Base-by-base conservation (phyloP, 2,797 vertebrate species). In the Rousettus madagascariensis region DNA sequence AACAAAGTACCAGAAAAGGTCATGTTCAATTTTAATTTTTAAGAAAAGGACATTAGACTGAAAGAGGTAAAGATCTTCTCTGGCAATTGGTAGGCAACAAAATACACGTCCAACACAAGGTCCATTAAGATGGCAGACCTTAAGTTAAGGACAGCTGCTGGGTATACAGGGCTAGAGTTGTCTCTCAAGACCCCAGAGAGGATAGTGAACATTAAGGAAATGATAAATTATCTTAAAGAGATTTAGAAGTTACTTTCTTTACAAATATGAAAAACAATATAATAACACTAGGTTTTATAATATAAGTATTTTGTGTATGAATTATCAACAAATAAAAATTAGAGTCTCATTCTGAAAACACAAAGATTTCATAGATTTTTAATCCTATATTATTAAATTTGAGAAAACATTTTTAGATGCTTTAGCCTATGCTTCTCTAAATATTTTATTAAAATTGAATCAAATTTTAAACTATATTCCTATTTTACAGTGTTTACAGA, bases 401-500 rank as follows among this genome's bases (percentile, higher is more conserved):
- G 83, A 46, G 26, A 94, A 94, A 88, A 90, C 36, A 75, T 16
- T 63, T 91, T 43, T 26, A 75, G 36, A 83, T 92, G 26, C 13
- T 71, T 96, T 90, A 93, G 71, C 33, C 26, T 78, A 68, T 77
- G 59, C 17, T 80, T 19, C 26, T 83, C 55, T 61, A 61, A 36
- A 66, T 86, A 91, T 43, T 69, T 96, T 43, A 86, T 49, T 63
- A 26, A 66, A 90, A 43, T 75, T 80, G 75, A 90, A 86, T 43
- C 33, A 66, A 63, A 30, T 91, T 79, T 85, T 92, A 72, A 86
- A 79, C 41, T 12, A 92, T 15, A 87, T 72, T 57, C 72, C 74
- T 95, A 68, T 86, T 85, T 89, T 75, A 86, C 9, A 57, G 33
- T 83, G 66, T 94, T 69, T 96, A 97, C 28, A 91, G 91, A 97